Conservation (phyloP, 1,140 invertebrate genomes). For the Paralvinella palmiformis region DNA sequence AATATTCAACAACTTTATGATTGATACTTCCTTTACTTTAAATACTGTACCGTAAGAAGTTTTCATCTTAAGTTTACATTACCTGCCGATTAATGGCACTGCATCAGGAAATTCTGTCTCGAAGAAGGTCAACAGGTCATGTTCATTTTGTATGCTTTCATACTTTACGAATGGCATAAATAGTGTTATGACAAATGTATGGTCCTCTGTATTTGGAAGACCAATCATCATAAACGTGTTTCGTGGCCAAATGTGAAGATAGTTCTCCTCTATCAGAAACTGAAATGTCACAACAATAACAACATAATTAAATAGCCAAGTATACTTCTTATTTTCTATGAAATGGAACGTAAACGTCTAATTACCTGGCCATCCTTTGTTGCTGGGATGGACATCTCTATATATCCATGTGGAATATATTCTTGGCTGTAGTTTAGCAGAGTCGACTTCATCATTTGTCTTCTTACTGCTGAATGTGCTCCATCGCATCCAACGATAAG, state of each 20-base stretch:
- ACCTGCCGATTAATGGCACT: conserved; percentile 72
- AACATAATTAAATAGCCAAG: background rate
- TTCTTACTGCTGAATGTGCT: conserved; percentile 80
- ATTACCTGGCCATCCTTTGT: conserved; percentile 53
- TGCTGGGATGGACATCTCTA: conserved; percentile 83
- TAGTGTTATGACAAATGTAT: conserved; percentile 89
- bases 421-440: conserved; percentile 79
- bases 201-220: conserved; percentile 81
- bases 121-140: conserved; percentile 75
- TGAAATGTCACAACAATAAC: conserved; percentile 48
- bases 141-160: conserved; percentile 59
- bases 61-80: too few species aligned
- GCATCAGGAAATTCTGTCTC: conserved; percentile 77
- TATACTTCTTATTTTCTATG: conserved; percentile 9
- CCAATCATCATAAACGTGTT: conserved; percentile 97
- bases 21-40: too few species aligned
- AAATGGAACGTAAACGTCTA: background rate
- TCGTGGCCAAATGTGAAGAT: conserved; percentile 95
- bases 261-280: conserved; percentile 79
- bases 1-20: too few species aligned
- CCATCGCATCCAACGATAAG: conserved; percentile 92
- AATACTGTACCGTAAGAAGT: too few species aligned
- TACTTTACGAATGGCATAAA: conserved; percentile 88
- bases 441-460: conserved; percentile 68
- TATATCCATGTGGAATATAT: conserved; percentile 93